phyloP scores from a whole-genome alignment of 1,140 invertebrate species.

The Brachionus rubens region DNA sequence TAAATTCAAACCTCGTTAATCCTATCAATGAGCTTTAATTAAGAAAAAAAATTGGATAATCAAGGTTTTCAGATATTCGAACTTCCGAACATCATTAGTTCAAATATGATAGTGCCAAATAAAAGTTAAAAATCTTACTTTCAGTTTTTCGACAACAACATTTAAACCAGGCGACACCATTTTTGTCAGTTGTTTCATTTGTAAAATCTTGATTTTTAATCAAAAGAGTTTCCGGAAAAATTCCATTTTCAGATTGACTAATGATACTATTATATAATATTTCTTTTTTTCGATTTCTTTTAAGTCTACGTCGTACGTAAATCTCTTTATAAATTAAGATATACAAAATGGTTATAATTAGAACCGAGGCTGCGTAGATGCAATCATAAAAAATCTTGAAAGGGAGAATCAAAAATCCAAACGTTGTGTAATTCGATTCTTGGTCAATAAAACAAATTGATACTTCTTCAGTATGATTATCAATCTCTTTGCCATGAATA shows the following conservation, averaged over 20 bases:
- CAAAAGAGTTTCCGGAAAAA: too few species aligned
- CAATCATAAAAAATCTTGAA: constrained; percentile 39
- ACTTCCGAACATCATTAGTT: too few species aligned
- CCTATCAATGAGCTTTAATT: too few species aligned
- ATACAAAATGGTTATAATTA: constrained; percentile 30
- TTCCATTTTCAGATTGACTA: neutral
- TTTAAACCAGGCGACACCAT: too few species aligned
- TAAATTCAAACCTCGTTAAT: too few species aligned
- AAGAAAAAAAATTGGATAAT: too few species aligned
- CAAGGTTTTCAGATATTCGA: too few species aligned
- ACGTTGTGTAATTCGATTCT: neutral
- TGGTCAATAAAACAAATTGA: neutral
- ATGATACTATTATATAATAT: constrained; percentile 27
- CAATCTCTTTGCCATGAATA: neutral
- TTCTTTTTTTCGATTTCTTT: neutral
- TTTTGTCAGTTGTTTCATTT: too few species aligned
- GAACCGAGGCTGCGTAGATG: neutral
- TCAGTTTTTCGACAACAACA: too few species aligned
- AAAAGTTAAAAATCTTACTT: too few species aligned
- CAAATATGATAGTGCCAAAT: too few species aligned
- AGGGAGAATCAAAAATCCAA: constrained; percentile 15
- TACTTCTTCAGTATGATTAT: neutral
- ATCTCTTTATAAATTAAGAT: constrained; percentile 38
- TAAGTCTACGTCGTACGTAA: neutral
- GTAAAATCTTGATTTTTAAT: too few species aligned